phyloP scores from a whole-genome alignment of 2,888 invertebrate genomes.

The Hemithea aestivaria region DNA sequence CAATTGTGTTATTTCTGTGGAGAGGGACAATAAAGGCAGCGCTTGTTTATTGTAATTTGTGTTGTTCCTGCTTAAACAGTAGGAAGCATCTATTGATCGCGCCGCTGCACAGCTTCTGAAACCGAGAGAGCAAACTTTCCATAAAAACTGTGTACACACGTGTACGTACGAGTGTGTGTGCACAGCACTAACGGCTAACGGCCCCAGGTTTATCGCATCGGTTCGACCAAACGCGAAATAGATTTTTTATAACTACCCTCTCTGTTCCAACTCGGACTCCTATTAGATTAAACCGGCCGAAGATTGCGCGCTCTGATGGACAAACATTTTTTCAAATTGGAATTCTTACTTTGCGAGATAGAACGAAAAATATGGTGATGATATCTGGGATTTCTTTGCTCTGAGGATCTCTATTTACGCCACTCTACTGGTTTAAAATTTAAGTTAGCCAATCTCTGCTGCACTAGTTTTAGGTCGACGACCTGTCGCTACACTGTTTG shows the following conservation, averaged over 20 bases:
- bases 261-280: conserved; percentile 19
- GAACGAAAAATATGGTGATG: conserved; percentile 24
- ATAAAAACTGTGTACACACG: too few relatives aligned
- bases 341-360: conserved; percentile 19
- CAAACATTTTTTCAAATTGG: conserved; percentile 25
- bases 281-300: conserved; percentile 23
- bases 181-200: conserved; percentile 9
- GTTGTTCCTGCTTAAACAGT: too few relatives aligned
- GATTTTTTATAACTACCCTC: conserved; percentile 26
- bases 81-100: too few relatives aligned
- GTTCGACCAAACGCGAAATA: conserved; percentile 26
- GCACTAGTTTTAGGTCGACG: too few relatives aligned
- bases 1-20: background rate
- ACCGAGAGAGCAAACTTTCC: too few relatives aligned
- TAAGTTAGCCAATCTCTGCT: too few relatives aligned
- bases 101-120: too few relatives aligned
- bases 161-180: too few relatives aligned
- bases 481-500: too few relatives aligned
- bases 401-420: background rate
- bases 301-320: conserved; percentile 15
- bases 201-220: conserved; percentile 7
- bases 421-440: too few relatives aligned
- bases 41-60: too few relatives aligned
- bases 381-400: conserved; percentile 15
- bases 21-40: too few relatives aligned